Percentiles rank a stretch among this genome's conserved stretches.
Evolutionary conservation across 1,140 invertebrate genomes (phyloP).

Genomic region (Drosophila miranda): DNA sequence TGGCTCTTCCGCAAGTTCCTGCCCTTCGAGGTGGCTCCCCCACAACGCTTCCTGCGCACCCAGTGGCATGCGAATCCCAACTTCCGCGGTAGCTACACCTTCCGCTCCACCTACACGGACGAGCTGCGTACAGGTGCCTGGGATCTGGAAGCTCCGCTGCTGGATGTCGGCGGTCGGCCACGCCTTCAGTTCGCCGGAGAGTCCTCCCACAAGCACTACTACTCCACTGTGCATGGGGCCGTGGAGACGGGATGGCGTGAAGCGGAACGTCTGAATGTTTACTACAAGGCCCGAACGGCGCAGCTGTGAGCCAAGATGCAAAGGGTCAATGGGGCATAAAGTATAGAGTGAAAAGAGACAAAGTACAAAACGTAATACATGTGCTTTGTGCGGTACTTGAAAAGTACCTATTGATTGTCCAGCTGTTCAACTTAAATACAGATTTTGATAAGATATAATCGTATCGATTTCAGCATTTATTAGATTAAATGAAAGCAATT

Average conservation of each 20-base stretch:
- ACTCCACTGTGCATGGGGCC: constrained; percentile 92
- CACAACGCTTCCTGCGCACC: constrained; percentile 68
- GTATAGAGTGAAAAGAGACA: background rate
- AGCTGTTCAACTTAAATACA: too few species aligned
- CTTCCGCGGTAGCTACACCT: constrained; percentile 88
- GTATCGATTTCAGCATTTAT: too few species aligned
- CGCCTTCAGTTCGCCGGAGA: constrained; percentile 89
- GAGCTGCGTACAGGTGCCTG: constrained; percentile 82
- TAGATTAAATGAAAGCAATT: too few species aligned
- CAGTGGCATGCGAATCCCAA: constrained; percentile 87
- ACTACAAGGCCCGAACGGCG: constrained; percentile 46
- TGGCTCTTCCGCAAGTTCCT: constrained; percentile 83
- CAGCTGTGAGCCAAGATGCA: constrained; percentile 31
- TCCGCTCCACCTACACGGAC: constrained; percentile 85
- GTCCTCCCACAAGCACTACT: constrained; percentile 87
- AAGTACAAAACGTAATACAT: too few species aligned
- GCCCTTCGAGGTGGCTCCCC: constrained; percentile 47
- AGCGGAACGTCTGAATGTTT: constrained; percentile 84
- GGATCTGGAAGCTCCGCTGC: constrained; percentile 84
- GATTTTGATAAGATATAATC: too few species aligned
- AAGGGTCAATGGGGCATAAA: too few species aligned
- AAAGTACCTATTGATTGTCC: background rate
- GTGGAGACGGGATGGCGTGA: constrained; percentile 90
- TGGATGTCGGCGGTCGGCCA: constrained; percentile 82
- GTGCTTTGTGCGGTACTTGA: too few species aligned